Percentiles rank a stretch among this genome's conserved stretches.
Evolutionary conservation across 2,797 vertebrate species (phyloP).

Genomic region (Acanthurus leucopareius): DNA sequence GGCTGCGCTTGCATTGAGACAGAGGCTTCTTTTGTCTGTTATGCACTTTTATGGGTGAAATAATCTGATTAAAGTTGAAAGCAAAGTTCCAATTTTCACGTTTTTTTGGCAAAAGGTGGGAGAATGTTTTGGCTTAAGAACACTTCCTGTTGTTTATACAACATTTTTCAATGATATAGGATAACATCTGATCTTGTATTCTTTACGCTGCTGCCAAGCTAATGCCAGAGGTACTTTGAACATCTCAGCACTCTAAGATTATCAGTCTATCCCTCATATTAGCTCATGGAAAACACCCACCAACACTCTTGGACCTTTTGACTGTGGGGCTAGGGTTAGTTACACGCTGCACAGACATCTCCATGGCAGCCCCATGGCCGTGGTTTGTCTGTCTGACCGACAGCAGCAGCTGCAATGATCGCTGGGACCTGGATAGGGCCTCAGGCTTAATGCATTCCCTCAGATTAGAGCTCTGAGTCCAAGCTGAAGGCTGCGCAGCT

Average conservation of each 20-base stretch:
- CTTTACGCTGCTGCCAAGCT: constrained; percentile 18
- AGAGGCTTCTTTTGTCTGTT: constrained; percentile 69
- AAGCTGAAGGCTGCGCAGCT: constrained; percentile 70
- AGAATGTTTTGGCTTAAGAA: constrained; percentile 40
- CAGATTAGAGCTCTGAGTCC: constrained; percentile 65
- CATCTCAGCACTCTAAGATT: constrained; percentile 16
- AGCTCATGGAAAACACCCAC: constrained; percentile 30
- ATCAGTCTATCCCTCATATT: constrained; percentile 17
- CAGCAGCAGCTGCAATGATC: constrained; percentile 70
- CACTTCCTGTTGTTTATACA: constrained; percentile 45
- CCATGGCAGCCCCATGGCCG: constrained; percentile 38
- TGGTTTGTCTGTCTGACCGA: constrained; percentile 63
- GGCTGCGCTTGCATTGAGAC: constrained; percentile 45
- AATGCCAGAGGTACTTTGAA: constrained; percentile 8
- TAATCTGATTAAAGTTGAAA: constrained; percentile 50
- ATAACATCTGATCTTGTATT: constrained; percentile 29
- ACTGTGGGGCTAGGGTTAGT: constrained; percentile 7
- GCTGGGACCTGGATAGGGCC: constrained; percentile 37
- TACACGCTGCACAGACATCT: not conserved
- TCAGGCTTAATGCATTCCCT: constrained; percentile 78
- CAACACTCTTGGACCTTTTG: constrained; percentile 20
- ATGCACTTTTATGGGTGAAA: constrained; percentile 46
- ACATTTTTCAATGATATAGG: constrained; percentile 30
- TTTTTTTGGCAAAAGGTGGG: constrained; percentile 47
- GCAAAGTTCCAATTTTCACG: constrained; percentile 52